These are phyloP conservation scores for Platichthys flesus DNA, from an alignment of 2,113 vertebrate species.

Conservation along the genomic window DNA sequence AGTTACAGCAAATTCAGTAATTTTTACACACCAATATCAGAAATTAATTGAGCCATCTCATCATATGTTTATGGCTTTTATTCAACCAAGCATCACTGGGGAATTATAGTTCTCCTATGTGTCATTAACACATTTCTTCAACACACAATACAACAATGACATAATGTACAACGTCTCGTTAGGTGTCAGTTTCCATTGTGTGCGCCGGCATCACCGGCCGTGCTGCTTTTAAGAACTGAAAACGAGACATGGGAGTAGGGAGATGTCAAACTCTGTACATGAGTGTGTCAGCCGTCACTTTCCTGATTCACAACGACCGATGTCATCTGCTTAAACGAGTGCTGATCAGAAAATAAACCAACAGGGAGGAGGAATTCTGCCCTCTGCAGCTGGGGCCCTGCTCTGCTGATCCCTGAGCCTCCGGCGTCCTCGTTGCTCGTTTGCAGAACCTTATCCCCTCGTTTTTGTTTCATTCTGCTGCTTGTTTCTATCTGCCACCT, in stretches of 20 bases:
- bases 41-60: slow-evolving; percentile 9
- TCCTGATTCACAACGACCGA: neutral
- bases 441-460: slow-evolving; percentile 44
- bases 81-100: neutral
- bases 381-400: neutral
- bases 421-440: slow-evolving; percentile 40
- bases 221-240: no score
- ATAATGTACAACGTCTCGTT: slow-evolving; percentile 4
- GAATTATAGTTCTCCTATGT: neutral
- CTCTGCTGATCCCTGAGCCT: slow-evolving; percentile 19
- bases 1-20: neutral
- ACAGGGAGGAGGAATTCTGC: neutral
- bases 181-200: neutral
- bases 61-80: neutral
- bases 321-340: neutral
- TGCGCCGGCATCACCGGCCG: neutral
- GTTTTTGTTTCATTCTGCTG: slow-evolving; percentile 41
- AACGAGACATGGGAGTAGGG: neutral
- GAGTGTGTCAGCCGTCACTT: neutral
- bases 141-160: neutral
- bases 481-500: slow-evolving; percentile 55
- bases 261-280: neutral
- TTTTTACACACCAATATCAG: neutral
- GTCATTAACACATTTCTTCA: neutral
- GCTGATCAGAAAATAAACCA: neutral